These are phyloP conservation scores for Diorhabda carinulata DNA, from an alignment of 1,140 invertebrate species.

Conservation along the genomic window DNA sequence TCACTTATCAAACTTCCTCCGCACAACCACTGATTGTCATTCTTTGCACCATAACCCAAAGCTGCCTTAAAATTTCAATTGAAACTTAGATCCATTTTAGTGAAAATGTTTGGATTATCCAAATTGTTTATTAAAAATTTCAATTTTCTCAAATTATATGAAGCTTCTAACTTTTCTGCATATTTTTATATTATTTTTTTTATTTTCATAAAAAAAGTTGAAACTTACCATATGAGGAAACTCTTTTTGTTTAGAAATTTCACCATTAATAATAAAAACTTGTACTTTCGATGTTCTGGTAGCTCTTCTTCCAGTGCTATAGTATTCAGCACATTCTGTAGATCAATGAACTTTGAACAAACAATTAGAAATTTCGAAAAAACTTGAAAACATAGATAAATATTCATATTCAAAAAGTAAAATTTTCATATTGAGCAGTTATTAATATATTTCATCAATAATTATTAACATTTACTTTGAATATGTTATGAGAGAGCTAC, in stretches of 20 bases:
- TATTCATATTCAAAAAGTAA: background rate
- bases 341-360: background rate
- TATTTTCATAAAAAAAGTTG: slow-evolving; percentile 2
- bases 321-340: slow-evolving; percentile 23
- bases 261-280: slow-evolving; percentile 33
- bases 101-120: background rate
- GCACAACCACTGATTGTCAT: slow-evolving; percentile 42
- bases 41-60: slow-evolving; percentile 33
- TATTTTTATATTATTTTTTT: slow-evolving; percentile 1
- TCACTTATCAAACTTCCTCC: slow-evolving; percentile 67
- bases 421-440: background rate
- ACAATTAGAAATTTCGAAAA: background rate
- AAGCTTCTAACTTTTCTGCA: background rate
- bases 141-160: background rate
- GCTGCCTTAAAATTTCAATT: slow-evolving; percentile 30
- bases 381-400: background rate
- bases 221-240: slow-evolving; percentile 37
- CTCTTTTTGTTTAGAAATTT: slow-evolving; percentile 27
- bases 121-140: background rate
- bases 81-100: background rate
- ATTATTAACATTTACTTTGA: background rate
- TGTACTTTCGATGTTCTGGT: slow-evolving; percentile 10
- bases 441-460: background rate
- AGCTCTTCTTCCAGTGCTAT: slow-evolving; percentile 8
- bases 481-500: too few relatives aligned